phyloP scores from a whole-genome alignment of 53 echinoderm and acorn worm genomes.

The Crossaster papposus region DNA sequence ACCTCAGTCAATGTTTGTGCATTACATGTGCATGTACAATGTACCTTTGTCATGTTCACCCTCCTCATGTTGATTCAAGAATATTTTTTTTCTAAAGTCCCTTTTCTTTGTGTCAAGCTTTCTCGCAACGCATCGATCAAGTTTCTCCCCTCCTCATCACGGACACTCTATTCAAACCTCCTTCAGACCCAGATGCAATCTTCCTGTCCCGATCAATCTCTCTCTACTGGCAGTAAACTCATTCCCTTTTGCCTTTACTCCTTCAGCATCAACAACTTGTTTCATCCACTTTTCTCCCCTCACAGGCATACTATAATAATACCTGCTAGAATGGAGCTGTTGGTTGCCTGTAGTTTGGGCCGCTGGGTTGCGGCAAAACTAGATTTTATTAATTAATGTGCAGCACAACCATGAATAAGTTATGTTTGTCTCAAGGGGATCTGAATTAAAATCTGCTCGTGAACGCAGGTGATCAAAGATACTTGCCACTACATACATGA shows the following conservation, averaged over 20 bases:
- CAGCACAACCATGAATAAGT: background rate
- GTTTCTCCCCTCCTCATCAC: background rate
- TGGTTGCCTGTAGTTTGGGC: no score
- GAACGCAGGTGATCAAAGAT: no score
- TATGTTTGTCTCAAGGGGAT: background rate
- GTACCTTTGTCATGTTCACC: background rate
- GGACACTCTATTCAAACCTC: constrained; percentile 1
- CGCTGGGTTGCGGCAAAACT: no score
- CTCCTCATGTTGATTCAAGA: background rate
- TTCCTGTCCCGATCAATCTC: constrained; percentile 15
- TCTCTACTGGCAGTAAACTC: background rate
- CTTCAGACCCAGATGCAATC: background rate
- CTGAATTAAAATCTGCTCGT: background rate
- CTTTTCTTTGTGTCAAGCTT: background rate
- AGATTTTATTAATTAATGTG: no score
- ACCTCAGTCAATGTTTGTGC: background rate
- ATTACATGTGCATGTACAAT: background rate
- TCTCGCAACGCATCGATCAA: background rate
- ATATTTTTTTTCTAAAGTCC: background rate
- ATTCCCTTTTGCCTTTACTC: background rate
- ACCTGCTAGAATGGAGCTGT: no score
- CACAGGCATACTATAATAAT: no score
- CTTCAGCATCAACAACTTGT: background rate
- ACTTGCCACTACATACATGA: no score
- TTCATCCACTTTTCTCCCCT: background rate